Evolutionary conservation across 2,113 vertebrate species (phyloP), one percentile per base, ranked within the genome.

Genomic region (Chaetodon trifascialis): DNA sequence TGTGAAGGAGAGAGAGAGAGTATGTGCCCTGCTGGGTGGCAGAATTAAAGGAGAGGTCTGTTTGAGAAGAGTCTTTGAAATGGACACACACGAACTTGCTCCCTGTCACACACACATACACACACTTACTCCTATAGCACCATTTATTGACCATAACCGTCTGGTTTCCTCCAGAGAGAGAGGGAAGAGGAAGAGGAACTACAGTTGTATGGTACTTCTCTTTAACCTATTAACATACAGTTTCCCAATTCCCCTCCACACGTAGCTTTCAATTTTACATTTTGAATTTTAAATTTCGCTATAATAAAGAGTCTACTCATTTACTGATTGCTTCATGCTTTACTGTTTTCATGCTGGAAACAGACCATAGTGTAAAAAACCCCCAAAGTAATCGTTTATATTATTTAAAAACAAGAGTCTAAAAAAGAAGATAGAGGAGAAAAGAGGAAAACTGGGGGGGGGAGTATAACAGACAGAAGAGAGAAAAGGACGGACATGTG

Each of bases 51-150:
- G 54, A 88, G 81, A 85, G 69, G 84, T 87, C 86, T 92, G 84
- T 94, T 88, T 88, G 90, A 84, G 86, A 79, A 52, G 82, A 86
- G 81, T 79, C 87, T 92, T 92, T 91, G 86, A 94, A 92, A 93
- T 68, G 66, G 83, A 90, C 88, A 90, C 88, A 92, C 82, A 91
- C 83, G 73, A 78, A 87, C 82, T 86, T 78, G 21, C 64, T 78
- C 59, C 82, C 68, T 83, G 23, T 82, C 54, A 70, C 71, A 74
- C 76, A 69, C 76, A 69, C 81, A 86, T n/a, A 73, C 56, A 82
- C 59, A 81, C 88, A 80, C 42, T 60, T 66, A 6, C 64, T 80
- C 78, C 58, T 80, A 81, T 66, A 62, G 58, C 23, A 76, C 69
- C 55, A 74, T 82, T 85, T 88, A 84, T 79, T 76, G 88, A 59